Evolutionary conservation across 1,140 invertebrate species (phyloP).

Genomic region (Lepidotrigona ventralis): DNA sequence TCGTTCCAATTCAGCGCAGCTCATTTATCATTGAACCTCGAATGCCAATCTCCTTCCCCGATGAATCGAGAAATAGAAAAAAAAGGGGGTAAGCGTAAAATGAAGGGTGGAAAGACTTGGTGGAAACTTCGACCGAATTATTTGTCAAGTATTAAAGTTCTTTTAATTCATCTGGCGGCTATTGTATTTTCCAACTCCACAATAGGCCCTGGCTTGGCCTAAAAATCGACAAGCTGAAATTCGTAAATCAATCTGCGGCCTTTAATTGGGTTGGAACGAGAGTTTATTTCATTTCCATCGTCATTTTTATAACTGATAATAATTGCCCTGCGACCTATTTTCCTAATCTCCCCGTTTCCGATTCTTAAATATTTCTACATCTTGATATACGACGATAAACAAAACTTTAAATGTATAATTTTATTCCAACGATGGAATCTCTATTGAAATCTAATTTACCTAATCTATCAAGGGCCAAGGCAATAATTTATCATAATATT

Average conservation of each 20-base stretch:
- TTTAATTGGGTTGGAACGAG: constrained; percentile 15
- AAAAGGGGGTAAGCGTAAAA: constrained; percentile 23
- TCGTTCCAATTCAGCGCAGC: constrained; percentile 59
- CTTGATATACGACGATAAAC: background rate
- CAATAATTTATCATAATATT: no score
- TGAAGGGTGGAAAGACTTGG: constrained; percentile 24
- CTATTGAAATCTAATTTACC: no score
- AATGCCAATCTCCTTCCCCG: constrained; percentile 55
- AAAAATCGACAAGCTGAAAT: constrained; percentile 40
- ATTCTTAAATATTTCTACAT: background rate
- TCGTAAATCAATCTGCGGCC: constrained; percentile 22
- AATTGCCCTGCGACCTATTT: background rate
- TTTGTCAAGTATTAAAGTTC: constrained; percentile 66
- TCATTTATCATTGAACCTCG: constrained; percentile 63
- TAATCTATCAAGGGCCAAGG: no score
- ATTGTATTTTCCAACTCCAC: constrained; percentile 34
- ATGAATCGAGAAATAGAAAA: constrained; percentile 36
- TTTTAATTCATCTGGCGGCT: constrained; percentile 45
- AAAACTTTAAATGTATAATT: no score
- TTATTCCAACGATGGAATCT: no score
- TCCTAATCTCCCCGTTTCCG: background rate
- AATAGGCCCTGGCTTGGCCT: constrained; percentile 16
- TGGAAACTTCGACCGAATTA: constrained; percentile 45
- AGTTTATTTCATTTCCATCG: background rate
- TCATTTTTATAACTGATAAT: background rate